These are phyloP conservation scores for Trichopria drosophilae DNA, from an alignment of 2,888 invertebrate genomes.

Conservation along the genomic window DNA sequence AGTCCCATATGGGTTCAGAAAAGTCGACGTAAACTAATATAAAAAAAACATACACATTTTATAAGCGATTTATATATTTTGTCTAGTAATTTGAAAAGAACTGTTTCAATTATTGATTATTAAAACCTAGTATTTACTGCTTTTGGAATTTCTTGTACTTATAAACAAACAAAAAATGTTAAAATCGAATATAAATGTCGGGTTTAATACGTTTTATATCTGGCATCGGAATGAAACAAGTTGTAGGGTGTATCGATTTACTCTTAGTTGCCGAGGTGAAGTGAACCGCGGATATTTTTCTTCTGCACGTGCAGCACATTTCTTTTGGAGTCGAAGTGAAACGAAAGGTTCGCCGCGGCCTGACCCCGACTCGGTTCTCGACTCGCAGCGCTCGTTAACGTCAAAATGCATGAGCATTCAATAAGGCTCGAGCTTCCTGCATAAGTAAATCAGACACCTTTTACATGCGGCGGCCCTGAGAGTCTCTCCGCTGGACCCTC, in stretches of 20 bases:
- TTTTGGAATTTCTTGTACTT: no score
- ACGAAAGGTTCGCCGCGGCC: slow-evolving; percentile 33
- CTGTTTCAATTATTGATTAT: no score
- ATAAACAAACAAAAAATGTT: no score
- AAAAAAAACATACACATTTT: no score
- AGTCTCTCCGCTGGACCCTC: neutral
- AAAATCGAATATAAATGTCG: no score
- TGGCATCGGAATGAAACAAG: no score
- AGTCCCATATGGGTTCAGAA: no score
- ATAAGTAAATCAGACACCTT: slow-evolving; percentile 47
- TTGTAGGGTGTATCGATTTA: neutral
- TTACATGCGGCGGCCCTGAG: slow-evolving; percentile 8
- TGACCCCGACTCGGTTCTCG: slow-evolving; percentile 32
- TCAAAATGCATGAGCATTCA: slow-evolving; percentile 47
- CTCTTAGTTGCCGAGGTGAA: neutral
- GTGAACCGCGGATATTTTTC: slow-evolving; percentile 31
- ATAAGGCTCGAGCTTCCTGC: slow-evolving; percentile 39
- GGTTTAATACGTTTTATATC: no score
- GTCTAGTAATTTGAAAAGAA: no score
- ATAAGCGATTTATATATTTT: no score
- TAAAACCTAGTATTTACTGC: no score
- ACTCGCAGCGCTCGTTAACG: slow-evolving; percentile 44
- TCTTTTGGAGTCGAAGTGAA: slow-evolving; percentile 31
- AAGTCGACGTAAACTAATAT: no score
- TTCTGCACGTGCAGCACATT: slow-evolving; percentile 28